These are phyloP conservation scores for Glaucidium brasilianum DNA, from an alignment of 2,113 vertebrate species.

Conservation along the genomic window DNA sequence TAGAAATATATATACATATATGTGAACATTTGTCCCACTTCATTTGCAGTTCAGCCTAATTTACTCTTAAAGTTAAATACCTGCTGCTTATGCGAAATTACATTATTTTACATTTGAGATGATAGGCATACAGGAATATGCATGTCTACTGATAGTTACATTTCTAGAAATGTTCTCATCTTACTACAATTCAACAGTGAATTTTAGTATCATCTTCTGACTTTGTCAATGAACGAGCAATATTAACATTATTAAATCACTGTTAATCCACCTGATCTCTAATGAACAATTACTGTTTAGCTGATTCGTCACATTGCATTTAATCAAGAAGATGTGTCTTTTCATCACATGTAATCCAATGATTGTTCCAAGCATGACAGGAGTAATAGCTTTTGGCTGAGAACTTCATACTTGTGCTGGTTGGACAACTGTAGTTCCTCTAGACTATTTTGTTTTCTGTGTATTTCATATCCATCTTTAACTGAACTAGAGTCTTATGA, in stretches of 20 bases:
- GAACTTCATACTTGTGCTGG: background rate
- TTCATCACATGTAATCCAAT: background rate
- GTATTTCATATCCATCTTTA: background rate
- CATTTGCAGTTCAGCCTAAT: background rate
- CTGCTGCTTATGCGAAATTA: background rate
- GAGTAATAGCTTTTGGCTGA: background rate
- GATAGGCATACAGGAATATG: background rate
- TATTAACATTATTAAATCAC: background rate
- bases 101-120: background rate
- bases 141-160: background rate
- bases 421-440: background rate
- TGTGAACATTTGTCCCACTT: background rate
- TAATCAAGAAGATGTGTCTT: background rate
- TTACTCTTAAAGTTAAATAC: background rate
- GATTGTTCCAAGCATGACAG: background rate
- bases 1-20: background rate
- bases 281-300: background rate
- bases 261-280: background rate
- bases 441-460: background rate
- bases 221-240: background rate
- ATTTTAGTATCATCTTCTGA: background rate
- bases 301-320: background rate
- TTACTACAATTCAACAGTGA: background rate
- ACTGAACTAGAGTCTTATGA: background rate
- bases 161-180: background rate